Conservation (phyloP, 92 coral and sea anemone species). For the Siderastrea siderea region DNA sequence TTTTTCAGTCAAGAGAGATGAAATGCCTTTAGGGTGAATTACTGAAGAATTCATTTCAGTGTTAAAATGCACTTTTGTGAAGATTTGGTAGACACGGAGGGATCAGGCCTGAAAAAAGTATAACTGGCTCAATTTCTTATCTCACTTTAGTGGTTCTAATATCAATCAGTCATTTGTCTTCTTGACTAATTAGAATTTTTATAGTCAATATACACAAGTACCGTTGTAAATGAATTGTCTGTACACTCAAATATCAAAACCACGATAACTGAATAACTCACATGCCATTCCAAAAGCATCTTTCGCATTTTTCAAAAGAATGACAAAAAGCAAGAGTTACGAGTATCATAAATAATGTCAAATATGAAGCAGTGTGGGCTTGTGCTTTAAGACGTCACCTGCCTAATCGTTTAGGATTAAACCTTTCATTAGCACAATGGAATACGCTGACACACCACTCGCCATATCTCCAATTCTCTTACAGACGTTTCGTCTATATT, state of each 20-base stretch:
- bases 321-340: not conserved
- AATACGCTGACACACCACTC: constrained; percentile 1
- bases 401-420: not conserved
- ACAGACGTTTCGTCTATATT: not conserved
- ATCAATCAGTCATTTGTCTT: constrained; percentile 29
- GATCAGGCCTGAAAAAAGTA: not conserved
- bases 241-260: not conserved
- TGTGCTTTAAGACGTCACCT: not conserved
- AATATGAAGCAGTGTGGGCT: not conserved
- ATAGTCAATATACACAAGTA: constrained; percentile 20
- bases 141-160: constrained; percentile 4
- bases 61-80: not conserved
- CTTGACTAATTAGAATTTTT: constrained; percentile 37
- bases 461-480: not conserved
- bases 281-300: constrained; percentile 15
- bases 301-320: not conserved
- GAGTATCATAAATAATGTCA: constrained; percentile 10
- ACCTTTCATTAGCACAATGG: not conserved
- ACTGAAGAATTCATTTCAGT: no score
- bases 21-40: no score
- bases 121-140: constrained; percentile 11
- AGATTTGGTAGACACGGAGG: not conserved
- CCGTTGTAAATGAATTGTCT: constrained; percentile 25
- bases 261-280: constrained; percentile 24
- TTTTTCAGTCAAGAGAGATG: no score